Conservation (phyloP, 2,888 invertebrate species). For the Phalera bucephala region DNA sequence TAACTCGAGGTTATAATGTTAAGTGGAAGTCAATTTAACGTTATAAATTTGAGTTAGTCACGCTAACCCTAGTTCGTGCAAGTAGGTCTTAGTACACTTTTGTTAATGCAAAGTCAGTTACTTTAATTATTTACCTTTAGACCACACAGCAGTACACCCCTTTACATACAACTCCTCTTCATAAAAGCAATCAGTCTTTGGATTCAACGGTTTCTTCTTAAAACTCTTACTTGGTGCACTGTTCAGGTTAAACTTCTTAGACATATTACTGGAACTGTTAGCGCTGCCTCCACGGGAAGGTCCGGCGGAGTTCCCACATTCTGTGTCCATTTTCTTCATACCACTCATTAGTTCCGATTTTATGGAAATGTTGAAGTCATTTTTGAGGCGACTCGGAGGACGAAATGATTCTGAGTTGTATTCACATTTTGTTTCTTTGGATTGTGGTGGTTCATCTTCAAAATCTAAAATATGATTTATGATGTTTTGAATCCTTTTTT, state of each 20-base stretch:
- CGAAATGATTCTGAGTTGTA: constrained; percentile 65
- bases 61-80: no score
- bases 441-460: constrained; percentile 50
- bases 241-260: constrained; percentile 67
- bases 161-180: constrained; percentile 96
- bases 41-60: no score
- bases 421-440: constrained; percentile 61
- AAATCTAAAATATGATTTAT: constrained; percentile 43
- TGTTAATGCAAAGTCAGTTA: background rate
- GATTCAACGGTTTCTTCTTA: constrained; percentile 53
- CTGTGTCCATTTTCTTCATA: constrained; percentile 55
- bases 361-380: constrained; percentile 73
- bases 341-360: constrained; percentile 63
- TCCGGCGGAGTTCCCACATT: constrained; percentile 44
- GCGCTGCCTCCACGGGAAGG: constrained; percentile 64
- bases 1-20: no score
- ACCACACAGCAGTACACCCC: constrained; percentile 93
- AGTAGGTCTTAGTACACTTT: no score
- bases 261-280: constrained; percentile 74
- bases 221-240: constrained; percentile 36
- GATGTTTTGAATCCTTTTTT: no score
- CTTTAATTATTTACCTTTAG: constrained; percentile 70
- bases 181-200: constrained; percentile 74
- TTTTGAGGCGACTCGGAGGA: constrained; percentile 65
- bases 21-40: no score